Evolutionary conservation across 1,140 invertebrate species (phyloP).

Genomic region (Leptonema lineaticorne): DNA sequence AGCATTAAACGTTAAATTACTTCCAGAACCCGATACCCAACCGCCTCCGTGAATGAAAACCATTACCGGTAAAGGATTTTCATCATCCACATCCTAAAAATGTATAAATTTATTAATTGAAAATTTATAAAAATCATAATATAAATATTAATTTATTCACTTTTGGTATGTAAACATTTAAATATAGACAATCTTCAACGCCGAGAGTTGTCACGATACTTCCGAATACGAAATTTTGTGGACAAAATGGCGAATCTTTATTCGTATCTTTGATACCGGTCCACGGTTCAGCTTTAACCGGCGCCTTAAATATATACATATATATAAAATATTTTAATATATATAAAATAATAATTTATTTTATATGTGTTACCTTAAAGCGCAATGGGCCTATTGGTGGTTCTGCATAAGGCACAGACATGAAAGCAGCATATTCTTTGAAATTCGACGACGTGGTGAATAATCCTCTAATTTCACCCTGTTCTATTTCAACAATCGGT

Average conservation of each 20-base stretch:
- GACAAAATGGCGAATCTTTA: slow-evolving; percentile 64
- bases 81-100: not conserved
- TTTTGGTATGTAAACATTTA: slow-evolving; percentile 81
- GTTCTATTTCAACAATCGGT: too few species aligned
- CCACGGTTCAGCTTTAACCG: slow-evolving; percentile 62
- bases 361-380: slow-evolving; percentile 66
- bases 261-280: slow-evolving; percentile 60
- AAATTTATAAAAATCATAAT: too few species aligned
- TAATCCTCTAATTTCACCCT: slow-evolving; percentile 53
- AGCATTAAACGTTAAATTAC: slow-evolving; percentile 67
- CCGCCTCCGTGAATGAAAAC: slow-evolving; percentile 77
- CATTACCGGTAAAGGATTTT: slow-evolving; percentile 63
- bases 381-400: slow-evolving; percentile 65
- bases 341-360: too few species aligned
- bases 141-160: slow-evolving; percentile 46
- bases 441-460: slow-evolving; percentile 53
- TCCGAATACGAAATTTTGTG: slow-evolving; percentile 70
- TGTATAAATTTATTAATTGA: not conserved
- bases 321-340: too few species aligned
- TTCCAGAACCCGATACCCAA: slow-evolving; percentile 68
- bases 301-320: too few species aligned
- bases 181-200: slow-evolving; percentile 79
- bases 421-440: slow-evolving; percentile 55
- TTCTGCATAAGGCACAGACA: slow-evolving; percentile 64
- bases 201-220: slow-evolving; percentile 63